Base-by-base conservation (phyloP, 2,888 invertebrate genomes). In the Cheilosia scutellata region DNA sequence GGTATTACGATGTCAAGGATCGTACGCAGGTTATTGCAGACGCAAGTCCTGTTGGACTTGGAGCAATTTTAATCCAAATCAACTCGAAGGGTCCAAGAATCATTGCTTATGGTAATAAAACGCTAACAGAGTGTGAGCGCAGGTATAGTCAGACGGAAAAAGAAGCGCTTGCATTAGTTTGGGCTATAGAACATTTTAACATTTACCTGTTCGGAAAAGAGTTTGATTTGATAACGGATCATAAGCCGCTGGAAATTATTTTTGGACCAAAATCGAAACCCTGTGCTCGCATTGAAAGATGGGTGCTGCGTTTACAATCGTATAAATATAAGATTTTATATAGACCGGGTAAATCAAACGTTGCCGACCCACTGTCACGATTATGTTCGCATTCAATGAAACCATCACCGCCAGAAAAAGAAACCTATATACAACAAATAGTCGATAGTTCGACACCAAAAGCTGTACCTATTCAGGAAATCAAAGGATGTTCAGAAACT, bases 61-160 rank as follows among this genome's bases (percentile, higher is more conserved):
- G 90, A 3, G 89, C 88, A 5, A 89, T 91, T 2, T 70, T 91
- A 9, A 88, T 89, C 13, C 90, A 92, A 79, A 74, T 77, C 4
- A 58, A 49, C 33, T 70, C 88, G 25, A 7, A 76, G 0, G 82
- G 82, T 0, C 88, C 88, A 27, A 80, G 89, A 82, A 87, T 93
- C 2, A 91, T 93, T 53, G 89, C 89, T 2, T 92, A 91, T 83
- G 92, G 91, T 0, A 92, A 91, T 58, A 89, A 87, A 88, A 92
- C 88, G 68, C 89, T 91, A 60, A 89, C 89, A 53, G 90, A 20
- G 82, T 90, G 90, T 68, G 87, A 63, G 71, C 75, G 16, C 65
- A 87, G 20, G 88, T 89, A 88, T 82, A 89, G 78, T 33, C 88
- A 88, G 63, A 87, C 88, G 27, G 88, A 89, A 62, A 88, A 88